Base-by-base conservation (phyloP, 2,113 vertebrate species). In the Nematolebias whitei region DNA sequence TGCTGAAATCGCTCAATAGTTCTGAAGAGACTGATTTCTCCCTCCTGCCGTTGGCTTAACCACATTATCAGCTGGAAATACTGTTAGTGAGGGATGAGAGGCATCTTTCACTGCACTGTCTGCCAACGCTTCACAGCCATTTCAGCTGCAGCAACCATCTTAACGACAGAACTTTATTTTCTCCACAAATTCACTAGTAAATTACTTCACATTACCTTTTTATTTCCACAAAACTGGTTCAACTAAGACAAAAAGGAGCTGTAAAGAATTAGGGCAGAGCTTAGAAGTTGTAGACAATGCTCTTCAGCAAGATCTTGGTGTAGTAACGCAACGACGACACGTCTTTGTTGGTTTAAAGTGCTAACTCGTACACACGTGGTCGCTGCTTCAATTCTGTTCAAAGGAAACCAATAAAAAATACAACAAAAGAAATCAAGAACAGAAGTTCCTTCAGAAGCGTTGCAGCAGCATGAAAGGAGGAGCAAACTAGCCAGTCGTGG, bases 361-460 rank as follows among this genome's bases (percentile, higher is more conserved):
- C 19, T 22, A 60, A 56, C 54, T 41, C 23, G 39, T 35, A 10
- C 4, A 9, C 55, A 16, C 11, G 19, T 19, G 45, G 52, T 24
- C 23, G 0, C 47, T 44, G 51, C 45, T 16, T 10, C 22, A 50
- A 44, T 50, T 52, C 40, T 59, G 15, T 19, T 24, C 22, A 63
- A 76, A 72, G 39, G 1, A 47, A 44, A 12, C 29, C 10, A 19
- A 66, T 65, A 54, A 57, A 76, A 66, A 72, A 69, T 56, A 48
- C 38, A 73, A 63, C 40, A 56, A 5, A 69, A 64, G 22, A 63
- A 58, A 48, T 1, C 2, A 38, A 15, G 20, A 41, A 35, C 23
- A 67, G 40, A 54, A 48, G 23, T 24, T 39, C 24, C 55, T 45
- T 56, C 22, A 61, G 51, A 64, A 29, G 45, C 54, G 10, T 10